Evolutionary conservation across 2,113 vertebrate genomes (phyloP), one percentile per base, ranked within the genome.

Genomic region (Oreochromis aureus): DNA sequence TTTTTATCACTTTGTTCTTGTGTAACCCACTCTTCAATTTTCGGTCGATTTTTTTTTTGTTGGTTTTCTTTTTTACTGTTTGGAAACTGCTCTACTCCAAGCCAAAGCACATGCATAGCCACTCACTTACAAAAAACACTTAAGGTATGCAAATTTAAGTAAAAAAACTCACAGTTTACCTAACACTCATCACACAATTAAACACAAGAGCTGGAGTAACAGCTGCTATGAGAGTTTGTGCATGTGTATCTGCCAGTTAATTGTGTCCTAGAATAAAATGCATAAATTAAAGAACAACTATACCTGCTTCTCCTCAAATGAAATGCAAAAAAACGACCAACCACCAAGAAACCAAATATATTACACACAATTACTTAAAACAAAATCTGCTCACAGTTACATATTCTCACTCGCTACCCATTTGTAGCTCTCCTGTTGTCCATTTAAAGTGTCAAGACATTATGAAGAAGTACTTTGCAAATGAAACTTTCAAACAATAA

Each of bases 111-210:
- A 79, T 41, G 39, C 61, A 66, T 66, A 22, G 27, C 27, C 5
- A 19, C 59, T 16, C 34, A 22, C 22, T 32, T 30, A 78, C 73
- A 78, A 78, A 34, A 46, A 78, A 30, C 27, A 78, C 18, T 53
- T 32, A 53, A 18, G 73, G 73, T 2, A 83, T 86, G 84, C 53
- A 85, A 82, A 92, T 80, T 32, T 11, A 24, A 82, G 82, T 90
- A 30, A 80, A 80, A 81, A 81, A 78, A 5, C 58, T 91, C 78
- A 80, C 87, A 92, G 91, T 88, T 93, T 91, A 81, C 89, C 58
- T 86, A 86, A 76, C 88, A 85, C 87, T 84, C 86, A 76, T 85
- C 85, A 53, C 82, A 58, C 48, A 81, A 73, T 89, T 58, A 93
- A 80, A 89, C 41, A 39, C 46, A 15, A 10, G 54, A 71, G 85